Evolutionary conservation across 2,797 vertebrate genomes (phyloP), one percentile per base, ranked within the genome.

Genomic region (Sebastes diaconus): DNA sequence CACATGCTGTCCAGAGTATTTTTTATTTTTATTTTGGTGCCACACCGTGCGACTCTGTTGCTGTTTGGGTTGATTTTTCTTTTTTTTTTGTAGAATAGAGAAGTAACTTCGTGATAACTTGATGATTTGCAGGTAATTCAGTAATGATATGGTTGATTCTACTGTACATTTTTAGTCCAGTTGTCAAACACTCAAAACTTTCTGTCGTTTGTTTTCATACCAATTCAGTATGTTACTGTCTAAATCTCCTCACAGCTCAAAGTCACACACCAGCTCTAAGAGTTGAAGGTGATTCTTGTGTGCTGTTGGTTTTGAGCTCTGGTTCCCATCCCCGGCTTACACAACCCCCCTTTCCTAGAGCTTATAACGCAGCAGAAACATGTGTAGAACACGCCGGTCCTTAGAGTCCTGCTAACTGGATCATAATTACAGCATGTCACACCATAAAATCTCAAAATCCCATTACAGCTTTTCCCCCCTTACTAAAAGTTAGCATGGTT

Each of bases 281-380:
- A 89, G 86, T 93, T 91, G 90, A 92, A 95, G 95, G 94, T 95
- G 94, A 94, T 94, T 93, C 72, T 90, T 88, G 86, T 89, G 91
- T 92, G 84, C 87, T 90, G 85, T 90, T 90, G 80, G 76, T 89
- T 68, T 90, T 90, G 52, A 90, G 84, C 87, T 92, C 78, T 85
- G 68, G 80, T 81, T 86, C 72, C 84, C 79, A 70, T 73, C 87
- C 91, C 79, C 9, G 63, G 75, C 83, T 86, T 72, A 79, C 57
- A 75, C 68, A 36, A 0, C 73, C 75, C 46, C 25, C 46, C n/a
- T 83, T 73, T 84, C 69, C 71, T 79, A 69, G 75, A 90, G 85
- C 84, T 88, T 78, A 52, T 46, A 81, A 76, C 8, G 29, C 75
- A 80, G 78, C 64, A 77, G 50, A 70, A 87, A 66, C 76, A 81